These are phyloP conservation scores for Emydoidea blandingii DNA, from an alignment of 2,797 vertebrate genomes.

Conservation along the genomic window DNA sequence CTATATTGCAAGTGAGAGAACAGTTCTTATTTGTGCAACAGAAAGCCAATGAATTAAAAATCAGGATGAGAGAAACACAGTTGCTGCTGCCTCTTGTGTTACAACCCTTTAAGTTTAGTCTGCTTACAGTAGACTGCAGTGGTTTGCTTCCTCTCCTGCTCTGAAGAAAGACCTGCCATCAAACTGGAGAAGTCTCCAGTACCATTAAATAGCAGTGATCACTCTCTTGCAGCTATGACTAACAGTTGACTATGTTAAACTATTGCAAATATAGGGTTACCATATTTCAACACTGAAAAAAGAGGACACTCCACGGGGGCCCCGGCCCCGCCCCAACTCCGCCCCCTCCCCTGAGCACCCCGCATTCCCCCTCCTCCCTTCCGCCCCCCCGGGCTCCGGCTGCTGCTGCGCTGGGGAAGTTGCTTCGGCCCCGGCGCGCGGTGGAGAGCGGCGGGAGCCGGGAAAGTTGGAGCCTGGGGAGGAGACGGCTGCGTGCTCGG, in stretches of 20 bases:
- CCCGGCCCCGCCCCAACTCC: no score
- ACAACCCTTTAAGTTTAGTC: neutral
- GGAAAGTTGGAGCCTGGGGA: no score
- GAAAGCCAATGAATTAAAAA: neutral
- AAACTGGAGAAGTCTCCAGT: slow-evolving; percentile 29
- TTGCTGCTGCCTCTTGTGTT: neutral
- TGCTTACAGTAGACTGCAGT: neutral
- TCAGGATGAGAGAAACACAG: neutral
- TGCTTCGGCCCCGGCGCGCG: no score
- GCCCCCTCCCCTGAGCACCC: no score
- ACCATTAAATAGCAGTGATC: slow-evolving; percentile 31
- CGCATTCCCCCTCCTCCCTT: no score
- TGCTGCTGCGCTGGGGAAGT: no score
- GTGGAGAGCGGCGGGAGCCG: no score
- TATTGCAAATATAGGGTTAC: neutral
- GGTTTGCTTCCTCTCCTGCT: neutral
- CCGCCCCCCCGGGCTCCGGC: no score
- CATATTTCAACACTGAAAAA: no score
- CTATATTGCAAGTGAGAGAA: neutral
- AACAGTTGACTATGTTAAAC: neutral
- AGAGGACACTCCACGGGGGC: no score
- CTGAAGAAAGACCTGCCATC: slow-evolving; percentile 11
- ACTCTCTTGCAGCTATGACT: neutral
- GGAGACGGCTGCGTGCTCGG: no score
- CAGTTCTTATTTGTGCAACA: neutral